Conservation (phyloP, 2,113 vertebrate genomes). For the Serranochromis macrocephalus region DNA sequence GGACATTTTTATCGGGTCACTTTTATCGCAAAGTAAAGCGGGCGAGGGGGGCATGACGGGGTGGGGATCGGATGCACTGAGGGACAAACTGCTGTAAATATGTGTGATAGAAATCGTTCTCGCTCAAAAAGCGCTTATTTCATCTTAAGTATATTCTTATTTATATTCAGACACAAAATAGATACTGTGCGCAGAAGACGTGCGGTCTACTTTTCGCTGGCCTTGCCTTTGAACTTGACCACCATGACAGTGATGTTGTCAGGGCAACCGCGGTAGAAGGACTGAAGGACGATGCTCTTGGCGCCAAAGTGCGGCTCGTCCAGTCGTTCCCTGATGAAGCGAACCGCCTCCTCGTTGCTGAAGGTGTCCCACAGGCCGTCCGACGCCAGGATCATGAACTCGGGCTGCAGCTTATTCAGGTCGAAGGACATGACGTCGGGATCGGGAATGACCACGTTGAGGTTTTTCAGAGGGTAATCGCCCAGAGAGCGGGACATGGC, state of each 20-base stretch:
- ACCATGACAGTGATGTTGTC: slow-evolving; percentile 99
- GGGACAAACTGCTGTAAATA: slow-evolving; percentile 11
- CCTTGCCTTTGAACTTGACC: slow-evolving; percentile 92
- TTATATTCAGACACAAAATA: slow-evolving; percentile 28
- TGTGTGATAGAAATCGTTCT: slow-evolving; percentile 49
- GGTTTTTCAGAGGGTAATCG: slow-evolving; percentile 96
- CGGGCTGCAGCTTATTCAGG: slow-evolving; percentile 92
- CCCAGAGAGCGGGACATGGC: slow-evolving; percentile 97
- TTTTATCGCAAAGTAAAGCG: neutral
- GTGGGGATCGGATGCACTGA: neutral
- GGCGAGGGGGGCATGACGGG: neutral
- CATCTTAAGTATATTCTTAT: slow-evolving; percentile 15
- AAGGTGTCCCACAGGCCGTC: slow-evolving; percentile 98
- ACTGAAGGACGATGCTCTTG: slow-evolving; percentile 96
- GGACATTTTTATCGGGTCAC: neutral
- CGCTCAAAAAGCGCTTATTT: slow-evolving; percentile 30
- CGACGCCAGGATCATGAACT: slow-evolving; percentile 97
- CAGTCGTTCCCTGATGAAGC: slow-evolving; percentile 93
- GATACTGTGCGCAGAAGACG: neutral
- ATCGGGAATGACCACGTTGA: slow-evolving; percentile 91
- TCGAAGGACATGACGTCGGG: slow-evolving; percentile 94
- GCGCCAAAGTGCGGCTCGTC: slow-evolving; percentile 96
- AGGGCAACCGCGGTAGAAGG: slow-evolving; percentile 95
- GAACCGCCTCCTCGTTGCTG: slow-evolving; percentile 95
- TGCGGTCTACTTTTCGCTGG: slow-evolving; percentile 73